Base-by-base conservation (phyloP, 2,888 invertebrate species). In the Trichopoda pennipes region DNA sequence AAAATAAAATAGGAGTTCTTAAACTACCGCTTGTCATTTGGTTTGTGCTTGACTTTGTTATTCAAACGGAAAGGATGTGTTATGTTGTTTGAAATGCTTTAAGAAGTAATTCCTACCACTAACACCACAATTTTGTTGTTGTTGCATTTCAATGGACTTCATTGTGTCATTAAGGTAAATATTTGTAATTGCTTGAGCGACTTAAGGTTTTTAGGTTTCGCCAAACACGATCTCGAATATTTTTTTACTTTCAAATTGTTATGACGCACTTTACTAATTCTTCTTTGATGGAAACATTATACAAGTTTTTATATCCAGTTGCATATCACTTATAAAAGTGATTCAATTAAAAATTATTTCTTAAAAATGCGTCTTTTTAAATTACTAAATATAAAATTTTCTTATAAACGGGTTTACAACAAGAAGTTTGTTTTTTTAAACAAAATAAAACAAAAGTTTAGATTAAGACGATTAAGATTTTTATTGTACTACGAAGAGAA, bases 101-200 rank as follows among this genome's bases (percentile, higher is more conserved):
- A 8, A 73, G 51, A 51, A 53, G 28, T 28, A 28, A 44, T 61
- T 61, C 23, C 23, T 47, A 72, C 38, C 61, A 14, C 69, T 70
- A 55, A 55, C 69, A 49, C 38, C 79, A 55, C 28, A 28, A 28
- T 28, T 28, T 28, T 28, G 2, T 28, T 28, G 47, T 70, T 60
- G 60, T 68, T 55, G 42, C 17, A 68, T 51, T 73, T 70, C 44
- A 63, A 87, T 88, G 85, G 88, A 85, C 87, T 86, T 88, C 87
- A 85, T 87, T 87, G 86, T 87, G 87, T 87, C 88, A 84, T 68
- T 77, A 76, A 74, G 77, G 80, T 81, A 85, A 87, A 86, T 86
- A 74, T 63, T 38, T 56, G 49, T 74, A 74, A 74, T 74, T 74
- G 32, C 28, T 73, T 32, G 10, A 55, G 9, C 12, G 53, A 63